Percentiles rank a stretch among this genome's conserved stretches.
Conservation (phyloP, 2,113 vertebrate species). For the Cromileptes altivelis region DNA sequence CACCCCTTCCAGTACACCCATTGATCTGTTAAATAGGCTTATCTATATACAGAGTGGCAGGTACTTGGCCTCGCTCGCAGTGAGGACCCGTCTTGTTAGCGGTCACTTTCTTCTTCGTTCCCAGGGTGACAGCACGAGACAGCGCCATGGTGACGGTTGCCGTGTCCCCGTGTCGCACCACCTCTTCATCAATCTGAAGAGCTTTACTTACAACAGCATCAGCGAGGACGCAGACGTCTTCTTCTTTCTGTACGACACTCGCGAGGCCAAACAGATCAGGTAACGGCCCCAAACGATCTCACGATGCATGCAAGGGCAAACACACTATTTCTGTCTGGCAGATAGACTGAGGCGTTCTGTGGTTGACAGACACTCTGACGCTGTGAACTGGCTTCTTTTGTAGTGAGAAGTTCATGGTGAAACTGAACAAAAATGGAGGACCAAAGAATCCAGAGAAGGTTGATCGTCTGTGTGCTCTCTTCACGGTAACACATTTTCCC, state of each 20-base stretch:
- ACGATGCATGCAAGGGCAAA: not conserved
- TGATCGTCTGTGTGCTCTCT: conserved; percentile 95
- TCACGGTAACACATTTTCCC: conserved; percentile 87
- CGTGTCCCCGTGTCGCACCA: conserved; percentile 95
- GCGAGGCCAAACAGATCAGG: conserved; percentile 98
- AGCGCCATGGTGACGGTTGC: conserved; percentile 92
- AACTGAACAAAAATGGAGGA: conserved; percentile 97
- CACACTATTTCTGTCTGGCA: conserved; percentile 28
- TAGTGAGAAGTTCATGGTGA: conserved; percentile 98
- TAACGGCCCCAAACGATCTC: conserved; percentile 54
- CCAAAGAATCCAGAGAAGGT: conserved; percentile 97
- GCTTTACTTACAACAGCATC: conserved; percentile 98
- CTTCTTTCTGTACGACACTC: conserved; percentile 94
- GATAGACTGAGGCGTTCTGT: conserved; percentile 23
- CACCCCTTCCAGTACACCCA: not conserved
- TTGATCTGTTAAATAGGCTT: conserved; percentile 35
- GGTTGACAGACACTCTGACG: conserved; percentile 26
- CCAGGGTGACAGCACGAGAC: conserved; percentile 91
- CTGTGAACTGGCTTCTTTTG: conserved; percentile 72
- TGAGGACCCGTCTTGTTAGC: conserved; percentile 25
- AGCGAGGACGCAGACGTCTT: conserved; percentile 97
- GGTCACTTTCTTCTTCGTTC: conserved; percentile 52
- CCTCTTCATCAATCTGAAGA: conserved; percentile 97
- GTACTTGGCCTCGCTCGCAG: conserved; percentile 18
- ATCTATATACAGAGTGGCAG: conserved; percentile 21